A percentile compares a stretch with the other conserved stretches of the same genome.
Conservation (phyloP, 1,140 invertebrate species). For the Agrilus planipennis region DNA sequence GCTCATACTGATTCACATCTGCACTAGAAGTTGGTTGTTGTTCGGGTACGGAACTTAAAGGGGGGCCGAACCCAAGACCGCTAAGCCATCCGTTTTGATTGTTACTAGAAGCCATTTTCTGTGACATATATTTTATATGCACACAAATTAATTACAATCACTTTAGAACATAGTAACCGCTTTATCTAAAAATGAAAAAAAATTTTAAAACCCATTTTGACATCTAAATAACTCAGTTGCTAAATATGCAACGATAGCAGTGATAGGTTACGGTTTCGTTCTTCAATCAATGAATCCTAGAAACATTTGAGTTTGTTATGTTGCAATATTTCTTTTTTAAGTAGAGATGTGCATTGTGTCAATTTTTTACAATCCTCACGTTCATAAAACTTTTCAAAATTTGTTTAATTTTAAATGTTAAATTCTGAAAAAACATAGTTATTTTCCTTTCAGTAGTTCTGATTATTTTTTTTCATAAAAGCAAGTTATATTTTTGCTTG, state of each 20-base stretch:
- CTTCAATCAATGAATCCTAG: no score
- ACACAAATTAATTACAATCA: not conserved
- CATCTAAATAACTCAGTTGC: not conserved
- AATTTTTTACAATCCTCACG: no score
- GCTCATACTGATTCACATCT: conserved; percentile 28
- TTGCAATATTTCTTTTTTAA: no score
- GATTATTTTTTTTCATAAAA: no score
- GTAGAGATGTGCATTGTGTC: no score
- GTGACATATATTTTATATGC: conserved; percentile 2
- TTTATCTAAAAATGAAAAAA: not conserved
- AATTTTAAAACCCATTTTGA: not conserved
- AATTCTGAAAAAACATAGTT: no score
- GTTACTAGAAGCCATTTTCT: conserved; percentile 34
- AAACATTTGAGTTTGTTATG: no score
- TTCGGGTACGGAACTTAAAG: conserved; percentile 27
- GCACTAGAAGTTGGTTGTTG: conserved; percentile 21
- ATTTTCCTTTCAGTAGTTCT: no score
- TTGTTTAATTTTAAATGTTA: no score
- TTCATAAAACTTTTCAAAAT: no score
- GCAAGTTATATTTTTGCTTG: no score
- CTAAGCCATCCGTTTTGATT: conserved; percentile 34
- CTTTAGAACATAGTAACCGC: not conserved
- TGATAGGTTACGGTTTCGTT: not conserved
- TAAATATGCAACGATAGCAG: not conserved
- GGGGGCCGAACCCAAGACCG: conserved; percentile 26